phyloP scores from a whole-genome alignment of 2,888 invertebrate species.

The Kuschelorhynchus macadamiae region DNA sequence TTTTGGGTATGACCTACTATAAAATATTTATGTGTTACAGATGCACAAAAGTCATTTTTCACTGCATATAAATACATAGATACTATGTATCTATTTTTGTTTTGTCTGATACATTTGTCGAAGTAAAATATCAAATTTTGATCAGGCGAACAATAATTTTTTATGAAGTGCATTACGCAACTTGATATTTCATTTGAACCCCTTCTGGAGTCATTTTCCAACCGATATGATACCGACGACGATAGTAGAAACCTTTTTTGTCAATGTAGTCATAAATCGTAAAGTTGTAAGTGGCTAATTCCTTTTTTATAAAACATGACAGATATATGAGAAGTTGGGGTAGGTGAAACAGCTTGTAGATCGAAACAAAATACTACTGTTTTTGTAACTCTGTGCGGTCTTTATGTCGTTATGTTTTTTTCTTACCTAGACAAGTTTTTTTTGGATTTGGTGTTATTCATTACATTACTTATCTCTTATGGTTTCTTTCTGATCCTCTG shows the following conservation, averaged over 20 bases:
- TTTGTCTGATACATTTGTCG: conserved; percentile 1
- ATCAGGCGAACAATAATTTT: conserved; percentile 2
- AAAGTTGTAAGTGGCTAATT: conserved; percentile 10
- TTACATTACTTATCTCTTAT: conserved; percentile 1
- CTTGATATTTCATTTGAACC: too few relatives aligned
- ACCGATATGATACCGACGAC: too few relatives aligned
- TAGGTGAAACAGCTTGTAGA: conserved; percentile 7
- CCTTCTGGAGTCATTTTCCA: too few relatives aligned
- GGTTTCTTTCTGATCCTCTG: conserved; percentile 4
- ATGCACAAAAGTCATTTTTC: conserved; percentile 8
- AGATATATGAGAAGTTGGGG: conserved; percentile 5
- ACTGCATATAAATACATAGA: conserved; percentile 8
- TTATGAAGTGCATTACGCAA: too few relatives aligned
- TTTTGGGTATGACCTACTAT: not conserved
- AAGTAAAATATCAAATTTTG: conserved; percentile 10
- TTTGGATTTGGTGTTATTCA: conserved; percentile 1
- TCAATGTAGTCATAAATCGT: too few relatives aligned
- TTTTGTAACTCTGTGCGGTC: conserved; percentile 7
- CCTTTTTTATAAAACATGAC: conserved; percentile 2
- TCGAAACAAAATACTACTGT: conserved; percentile 6
- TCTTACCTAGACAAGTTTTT: conserved; percentile 2
- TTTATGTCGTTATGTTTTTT: conserved; percentile 9
- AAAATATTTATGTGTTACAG: conserved; percentile 2
- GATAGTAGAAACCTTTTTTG: too few relatives aligned
- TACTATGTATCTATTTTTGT: conserved; percentile 10